These are phyloP conservation scores for Isichthys henryi DNA, from an alignment of 2,113 vertebrate genomes.

Conservation along the genomic window DNA sequence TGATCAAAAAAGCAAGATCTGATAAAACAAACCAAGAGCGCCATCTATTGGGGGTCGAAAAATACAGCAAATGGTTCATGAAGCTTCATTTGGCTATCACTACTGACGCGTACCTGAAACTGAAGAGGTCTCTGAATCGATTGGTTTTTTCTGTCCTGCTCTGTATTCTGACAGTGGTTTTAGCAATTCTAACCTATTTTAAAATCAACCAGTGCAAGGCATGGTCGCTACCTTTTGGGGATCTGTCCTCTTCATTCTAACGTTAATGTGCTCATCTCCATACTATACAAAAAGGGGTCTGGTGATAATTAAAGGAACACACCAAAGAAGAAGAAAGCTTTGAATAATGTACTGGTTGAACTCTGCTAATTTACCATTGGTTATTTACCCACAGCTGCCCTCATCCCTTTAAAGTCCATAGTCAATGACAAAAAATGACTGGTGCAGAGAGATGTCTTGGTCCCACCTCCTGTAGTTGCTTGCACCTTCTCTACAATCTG, in stretches of 20 bases:
- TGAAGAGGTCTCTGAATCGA: conserved; percentile 34
- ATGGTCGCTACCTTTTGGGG: not conserved
- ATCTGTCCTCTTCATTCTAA: conserved; percentile 38
- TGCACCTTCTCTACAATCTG: too few relatives aligned
- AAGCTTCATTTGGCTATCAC: too few relatives aligned
- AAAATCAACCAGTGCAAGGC: not conserved
- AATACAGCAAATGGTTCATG: too few relatives aligned
- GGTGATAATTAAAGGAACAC: conserved; percentile 18
- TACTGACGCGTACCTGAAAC: conserved; percentile 29
- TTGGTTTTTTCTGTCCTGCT: conserved; percentile 31
- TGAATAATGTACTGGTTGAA: conserved; percentile 36
- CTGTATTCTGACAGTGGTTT: conserved; percentile 36
- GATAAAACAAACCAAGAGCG: too few relatives aligned
- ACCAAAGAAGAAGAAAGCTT: conserved; percentile 36
- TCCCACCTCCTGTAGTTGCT: too few relatives aligned
- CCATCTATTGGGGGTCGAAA: too few relatives aligned
- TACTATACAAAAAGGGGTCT: conserved; percentile 31
- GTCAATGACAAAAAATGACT: not conserved
- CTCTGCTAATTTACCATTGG: conserved; percentile 24
- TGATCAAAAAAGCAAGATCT: too few relatives aligned
- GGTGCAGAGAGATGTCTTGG: too few relatives aligned
- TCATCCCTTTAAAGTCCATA: conserved; percentile 3
- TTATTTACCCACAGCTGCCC: conserved; percentile 35
- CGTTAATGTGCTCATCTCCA: conserved; percentile 36
- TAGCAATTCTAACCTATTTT: conserved; percentile 1